Evolutionary conservation across 1,140 invertebrate genomes (phyloP).

Genomic region (Thalassaphorura encarpata): DNA sequence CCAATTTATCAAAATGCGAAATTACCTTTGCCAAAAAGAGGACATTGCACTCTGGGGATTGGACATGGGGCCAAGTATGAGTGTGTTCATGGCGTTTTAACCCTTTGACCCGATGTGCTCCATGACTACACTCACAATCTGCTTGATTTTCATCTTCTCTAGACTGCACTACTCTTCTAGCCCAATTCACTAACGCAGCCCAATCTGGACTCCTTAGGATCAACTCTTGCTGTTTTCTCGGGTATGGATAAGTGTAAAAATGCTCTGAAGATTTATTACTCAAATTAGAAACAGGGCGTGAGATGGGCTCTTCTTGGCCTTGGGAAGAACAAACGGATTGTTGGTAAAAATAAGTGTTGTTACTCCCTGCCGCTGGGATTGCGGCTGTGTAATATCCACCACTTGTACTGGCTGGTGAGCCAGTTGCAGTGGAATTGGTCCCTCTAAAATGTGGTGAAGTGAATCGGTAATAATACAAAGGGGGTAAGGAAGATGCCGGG

Average conservation of each 20-base stretch:
- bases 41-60: conserved; percentile 31
- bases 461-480: too few species aligned
- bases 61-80: conserved; percentile 32
- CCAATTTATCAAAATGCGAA: neutral
- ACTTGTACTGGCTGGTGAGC: neutral
- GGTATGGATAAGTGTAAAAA: conserved; percentile 32
- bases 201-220: conserved; percentile 27
- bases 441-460: too few species aligned
- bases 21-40: conserved; percentile 32
- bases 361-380: conserved; percentile 3
- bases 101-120: conserved; percentile 27
- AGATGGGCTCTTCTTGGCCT: conserved; percentile 26
- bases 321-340: neutral
- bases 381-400: conserved; percentile 5
- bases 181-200: conserved; percentile 29
- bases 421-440: neutral
- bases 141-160: conserved; percentile 27
- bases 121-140: conserved; percentile 28
- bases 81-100: conserved; percentile 27
- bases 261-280: conserved; percentile 32
- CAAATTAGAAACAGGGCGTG: conserved; percentile 30
- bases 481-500: neutral
- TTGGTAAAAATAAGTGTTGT: conserved; percentile 4
- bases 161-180: conserved; percentile 25
- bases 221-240: conserved; percentile 26